A percentile compares a stretch with the other conserved stretches of the same genome.
Evolutionary conservation across 1,140 invertebrate genomes (phyloP).

Genomic region (Zaprionus ghesquierei): DNA sequence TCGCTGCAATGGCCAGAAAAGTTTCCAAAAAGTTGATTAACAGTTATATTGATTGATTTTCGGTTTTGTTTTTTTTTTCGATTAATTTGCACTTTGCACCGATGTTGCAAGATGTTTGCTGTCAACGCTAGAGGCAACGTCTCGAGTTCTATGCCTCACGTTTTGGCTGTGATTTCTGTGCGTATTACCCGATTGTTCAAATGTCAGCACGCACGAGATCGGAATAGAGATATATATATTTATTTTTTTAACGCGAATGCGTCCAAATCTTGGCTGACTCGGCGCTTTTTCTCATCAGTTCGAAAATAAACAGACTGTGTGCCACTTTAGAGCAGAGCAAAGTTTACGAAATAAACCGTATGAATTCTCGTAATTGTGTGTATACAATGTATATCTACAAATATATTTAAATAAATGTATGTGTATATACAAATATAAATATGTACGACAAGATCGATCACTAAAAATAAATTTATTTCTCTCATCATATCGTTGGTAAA

Average conservation of each 20-base stretch:
- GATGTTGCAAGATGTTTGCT: slow-evolving; percentile 32
- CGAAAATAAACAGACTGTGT: slow-evolving; percentile 80
- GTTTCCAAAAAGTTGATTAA: slow-evolving; percentile 30
- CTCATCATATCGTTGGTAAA: slow-evolving; percentile 34
- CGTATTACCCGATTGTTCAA: slow-evolving; percentile 27
- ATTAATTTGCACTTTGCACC: slow-evolving; percentile 32
- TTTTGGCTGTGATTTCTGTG: slow-evolving; percentile 31
- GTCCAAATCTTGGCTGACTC: slow-evolving; percentile 57
- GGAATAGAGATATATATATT: slow-evolving; percentile 2
- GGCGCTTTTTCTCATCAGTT: slow-evolving; percentile 68
- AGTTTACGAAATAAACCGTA: slow-evolving; percentile 52
- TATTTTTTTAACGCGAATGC: slow-evolving; percentile 22
- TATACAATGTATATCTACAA: slow-evolving; percentile 20
- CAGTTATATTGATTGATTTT: neutral
- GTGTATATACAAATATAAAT: slow-evolving; percentile 22
- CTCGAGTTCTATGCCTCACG: slow-evolving; percentile 36
- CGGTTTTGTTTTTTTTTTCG: neutral
- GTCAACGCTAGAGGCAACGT: slow-evolving; percentile 25
- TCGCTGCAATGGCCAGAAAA: slow-evolving; percentile 85
- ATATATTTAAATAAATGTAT: slow-evolving; percentile 14
- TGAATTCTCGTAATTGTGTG: slow-evolving; percentile 52
- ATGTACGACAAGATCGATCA: slow-evolving; percentile 72
- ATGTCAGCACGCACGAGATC: slow-evolving; percentile 47
- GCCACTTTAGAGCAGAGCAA: slow-evolving; percentile 70
- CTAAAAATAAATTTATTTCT: slow-evolving; percentile 73